These are phyloP conservation scores for Xenopus petersii DNA, from an alignment of 2,797 vertebrate genomes.

Conservation along the genomic window DNA sequence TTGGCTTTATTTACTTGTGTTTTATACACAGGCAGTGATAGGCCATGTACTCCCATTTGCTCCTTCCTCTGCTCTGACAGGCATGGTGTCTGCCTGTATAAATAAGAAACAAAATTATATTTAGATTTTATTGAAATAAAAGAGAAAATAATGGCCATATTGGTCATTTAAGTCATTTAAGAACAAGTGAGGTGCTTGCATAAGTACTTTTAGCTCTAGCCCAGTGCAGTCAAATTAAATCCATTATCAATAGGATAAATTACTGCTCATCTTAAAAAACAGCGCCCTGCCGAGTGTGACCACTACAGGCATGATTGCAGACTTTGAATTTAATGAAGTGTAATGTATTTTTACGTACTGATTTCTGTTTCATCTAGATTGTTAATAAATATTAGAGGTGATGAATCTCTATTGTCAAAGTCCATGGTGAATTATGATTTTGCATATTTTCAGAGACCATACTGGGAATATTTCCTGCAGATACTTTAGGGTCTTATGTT, in stretches of 20 bases:
- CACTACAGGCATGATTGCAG: constrained; percentile 63
- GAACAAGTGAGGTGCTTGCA: too few species aligned
- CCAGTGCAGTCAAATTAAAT: not conserved
- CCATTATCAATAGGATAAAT: constrained; percentile 28
- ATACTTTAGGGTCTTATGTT: constrained; percentile 59
- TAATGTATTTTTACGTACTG: constrained; percentile 74
- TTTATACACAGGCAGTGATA: too few species aligned
- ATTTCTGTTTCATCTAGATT: constrained; percentile 73
- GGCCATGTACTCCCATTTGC: too few species aligned
- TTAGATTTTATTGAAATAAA: too few species aligned
- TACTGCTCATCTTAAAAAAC: constrained; percentile 49
- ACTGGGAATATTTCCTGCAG: constrained; percentile 60
- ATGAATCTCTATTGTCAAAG: constrained; percentile 71
- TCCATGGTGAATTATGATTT: constrained; percentile 59
- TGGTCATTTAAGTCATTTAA: too few species aligned
- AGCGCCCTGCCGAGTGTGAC: constrained; percentile 64
- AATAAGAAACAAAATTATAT: too few species aligned
- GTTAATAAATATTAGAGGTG: constrained; percentile 72
- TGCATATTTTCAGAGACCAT: constrained; percentile 67
- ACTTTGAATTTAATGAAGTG: constrained; percentile 78
- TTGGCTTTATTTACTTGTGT: too few species aligned
- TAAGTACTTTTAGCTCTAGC: too few species aligned
- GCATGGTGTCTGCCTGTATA: too few species aligned
- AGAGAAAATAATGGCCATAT: too few species aligned
- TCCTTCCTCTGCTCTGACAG: too few species aligned